phyloP scores from a whole-genome alignment of 1,140 invertebrate genomes.

The Atta texana region DNA sequence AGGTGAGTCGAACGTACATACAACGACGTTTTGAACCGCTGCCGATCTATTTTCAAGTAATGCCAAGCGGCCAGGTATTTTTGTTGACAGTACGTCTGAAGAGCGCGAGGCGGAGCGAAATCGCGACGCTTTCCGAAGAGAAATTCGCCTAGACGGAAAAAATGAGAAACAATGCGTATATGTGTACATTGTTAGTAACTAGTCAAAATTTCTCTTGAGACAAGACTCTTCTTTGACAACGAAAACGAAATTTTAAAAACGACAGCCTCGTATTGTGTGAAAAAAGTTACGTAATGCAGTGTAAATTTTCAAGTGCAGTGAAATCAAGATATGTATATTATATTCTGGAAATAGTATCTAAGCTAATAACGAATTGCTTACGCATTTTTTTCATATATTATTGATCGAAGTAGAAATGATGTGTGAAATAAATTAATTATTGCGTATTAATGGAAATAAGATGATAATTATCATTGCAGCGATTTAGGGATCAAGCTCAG shows the following conservation, averaged over 20 bases:
- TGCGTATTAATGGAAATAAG: neutral
- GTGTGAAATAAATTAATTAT: neutral
- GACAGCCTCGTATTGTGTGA: neutral
- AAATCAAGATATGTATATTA: neutral
- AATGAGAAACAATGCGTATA: neutral
- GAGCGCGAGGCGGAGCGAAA: constrained; percentile 5
- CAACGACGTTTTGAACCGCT: constrained; percentile 51
- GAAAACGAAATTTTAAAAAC: neutral
- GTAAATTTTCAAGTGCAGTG: neutral
- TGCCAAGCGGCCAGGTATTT: constrained; percentile 74
- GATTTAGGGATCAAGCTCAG: neutral
- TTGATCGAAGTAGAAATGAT: neutral
- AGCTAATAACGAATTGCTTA: neutral
- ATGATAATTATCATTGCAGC: neutral
- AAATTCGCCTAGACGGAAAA: neutral
- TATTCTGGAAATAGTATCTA: neutral
- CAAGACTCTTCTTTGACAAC: neutral
- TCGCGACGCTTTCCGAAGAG: neutral
- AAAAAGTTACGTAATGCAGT: neutral
- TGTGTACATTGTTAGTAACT: neutral
- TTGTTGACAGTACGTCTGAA: constrained; percentile 61
- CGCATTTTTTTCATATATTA: neutral
- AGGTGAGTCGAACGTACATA: constrained; percentile 51
- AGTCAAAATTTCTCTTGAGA: neutral
- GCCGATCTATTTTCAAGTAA: constrained; percentile 73